These are phyloP conservation scores for Leptatherina wallacei DNA, from an alignment of 2,797 vertebrate genomes.

Conservation along the genomic window DNA sequence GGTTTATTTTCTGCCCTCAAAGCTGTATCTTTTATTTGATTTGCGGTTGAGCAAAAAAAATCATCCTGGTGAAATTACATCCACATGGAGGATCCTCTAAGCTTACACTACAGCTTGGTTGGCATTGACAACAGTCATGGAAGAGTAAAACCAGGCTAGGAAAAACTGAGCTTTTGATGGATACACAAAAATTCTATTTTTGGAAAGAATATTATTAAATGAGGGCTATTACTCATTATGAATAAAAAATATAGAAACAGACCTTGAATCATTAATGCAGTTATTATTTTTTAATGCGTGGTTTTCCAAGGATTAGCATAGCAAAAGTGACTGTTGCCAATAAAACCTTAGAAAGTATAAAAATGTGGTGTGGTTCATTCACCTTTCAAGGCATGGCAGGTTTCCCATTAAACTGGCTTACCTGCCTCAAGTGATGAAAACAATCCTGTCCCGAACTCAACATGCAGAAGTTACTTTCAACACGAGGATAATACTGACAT, in stretches of 20 bases:
- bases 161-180: constrained; percentile 49
- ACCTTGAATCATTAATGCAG: constrained; percentile 36
- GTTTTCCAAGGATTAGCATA: constrained; percentile 21
- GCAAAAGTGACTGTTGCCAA: constrained; percentile 14
- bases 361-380: constrained; percentile 9
- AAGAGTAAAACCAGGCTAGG: constrained; percentile 65
- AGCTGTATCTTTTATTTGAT: constrained; percentile 82
- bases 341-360: constrained; percentile 22
- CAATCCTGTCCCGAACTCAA: background rate
- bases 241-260: constrained; percentile 39
- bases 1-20: constrained; percentile 80
- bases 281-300: constrained; percentile 26
- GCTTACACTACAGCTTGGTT: constrained; percentile 59
- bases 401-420: constrained; percentile 8
- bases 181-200: constrained; percentile 55
- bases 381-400: constrained; percentile 1
- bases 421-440: constrained; percentile 22
- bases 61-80: constrained; percentile 81
- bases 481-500: constrained; percentile 10
- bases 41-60: constrained; percentile 70
- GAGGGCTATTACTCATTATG: constrained; percentile 40
- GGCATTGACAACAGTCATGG: constrained; percentile 61
- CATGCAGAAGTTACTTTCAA: constrained; percentile 12
- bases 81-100: constrained; percentile 78
- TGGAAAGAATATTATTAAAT: constrained; percentile 39